phyloP scores from a whole-genome alignment of 2,888 invertebrate species.

The Girardia tigrina region DNA sequence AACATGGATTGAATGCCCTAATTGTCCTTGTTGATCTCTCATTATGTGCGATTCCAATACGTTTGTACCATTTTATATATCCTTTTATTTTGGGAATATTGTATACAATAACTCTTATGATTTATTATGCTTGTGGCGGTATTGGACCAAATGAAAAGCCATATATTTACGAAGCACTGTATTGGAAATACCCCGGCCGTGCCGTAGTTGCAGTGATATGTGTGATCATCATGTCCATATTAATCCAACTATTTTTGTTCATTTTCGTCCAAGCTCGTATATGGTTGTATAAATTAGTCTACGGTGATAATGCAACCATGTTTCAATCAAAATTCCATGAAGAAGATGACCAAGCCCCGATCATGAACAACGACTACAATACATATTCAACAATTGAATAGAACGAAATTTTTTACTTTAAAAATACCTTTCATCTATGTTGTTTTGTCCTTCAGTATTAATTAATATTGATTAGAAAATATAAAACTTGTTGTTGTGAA shows the following conservation, averaged over 20 bases:
- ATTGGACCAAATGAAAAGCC: constrained; percentile 57
- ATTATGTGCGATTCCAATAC: constrained; percentile 62
- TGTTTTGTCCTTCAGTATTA: neutral
- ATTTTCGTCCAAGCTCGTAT: neutral
- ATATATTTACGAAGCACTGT: constrained; percentile 63
- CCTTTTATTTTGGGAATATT: constrained; percentile 41
- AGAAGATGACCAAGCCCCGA: neutral
- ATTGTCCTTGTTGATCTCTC: constrained; percentile 62
- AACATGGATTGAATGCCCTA: constrained; percentile 63
- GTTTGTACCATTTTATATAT: constrained; percentile 53
- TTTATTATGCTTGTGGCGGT: constrained; percentile 64
- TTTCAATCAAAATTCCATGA: neutral
- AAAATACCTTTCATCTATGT: neutral
- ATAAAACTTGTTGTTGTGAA: too few relatives aligned
- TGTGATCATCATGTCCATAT: neutral
- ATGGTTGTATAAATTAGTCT: neutral
- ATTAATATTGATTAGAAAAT: too few relatives aligned
- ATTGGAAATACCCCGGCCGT: constrained; percentile 56
- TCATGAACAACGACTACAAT: neutral
- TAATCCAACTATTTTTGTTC: neutral
- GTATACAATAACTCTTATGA: constrained; percentile 56
- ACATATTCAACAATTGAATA: neutral
- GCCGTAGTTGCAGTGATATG: neutral
- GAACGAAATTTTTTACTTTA: neutral
- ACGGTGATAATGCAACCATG: neutral